Percentiles rank a stretch among this genome's conserved stretches.
Evolutionary conservation across 1,140 invertebrate species (phyloP).

Genomic region (Cydia amplana): DNA sequence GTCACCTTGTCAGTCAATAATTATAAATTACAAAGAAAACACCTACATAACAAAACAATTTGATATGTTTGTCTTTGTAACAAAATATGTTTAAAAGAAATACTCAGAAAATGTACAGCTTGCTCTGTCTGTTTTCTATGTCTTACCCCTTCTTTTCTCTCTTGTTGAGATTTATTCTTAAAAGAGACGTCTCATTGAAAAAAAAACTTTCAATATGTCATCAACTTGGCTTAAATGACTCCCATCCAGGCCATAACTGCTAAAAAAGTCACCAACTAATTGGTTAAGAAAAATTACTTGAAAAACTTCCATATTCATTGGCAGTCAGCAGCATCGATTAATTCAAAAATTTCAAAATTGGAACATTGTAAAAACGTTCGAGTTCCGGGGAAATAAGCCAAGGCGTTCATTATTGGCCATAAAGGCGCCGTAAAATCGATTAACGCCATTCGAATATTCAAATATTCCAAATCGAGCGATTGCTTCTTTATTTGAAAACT

Average conservation of each 20-base stretch:
- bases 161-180: too few relatives aligned
- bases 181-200: too few relatives aligned
- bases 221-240: too few relatives aligned
- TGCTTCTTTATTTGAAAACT: constrained; percentile 39
- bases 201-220: too few relatives aligned
- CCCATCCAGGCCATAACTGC: too few relatives aligned
- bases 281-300: not conserved
- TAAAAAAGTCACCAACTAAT: too few relatives aligned
- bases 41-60: too few relatives aligned
- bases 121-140: too few relatives aligned
- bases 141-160: too few relatives aligned
- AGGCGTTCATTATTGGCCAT: constrained; percentile 70
- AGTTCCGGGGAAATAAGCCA: constrained; percentile 40
- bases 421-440: constrained; percentile 74
- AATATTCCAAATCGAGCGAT: constrained; percentile 48
- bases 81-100: not conserved
- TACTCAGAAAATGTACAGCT: too few relatives aligned
- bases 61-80: not conserved
- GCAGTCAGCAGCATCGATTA: constrained; percentile 31
- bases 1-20: not conserved
- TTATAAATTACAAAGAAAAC: not conserved
- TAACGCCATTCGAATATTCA: constrained; percentile 71
- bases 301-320: not conserved
- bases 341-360: not conserved
- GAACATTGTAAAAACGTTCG: constrained; percentile 32